These are phyloP conservation scores for Enteromius treurensis DNA, from an alignment of 2,797 vertebrate species.

Conservation along the genomic window DNA sequence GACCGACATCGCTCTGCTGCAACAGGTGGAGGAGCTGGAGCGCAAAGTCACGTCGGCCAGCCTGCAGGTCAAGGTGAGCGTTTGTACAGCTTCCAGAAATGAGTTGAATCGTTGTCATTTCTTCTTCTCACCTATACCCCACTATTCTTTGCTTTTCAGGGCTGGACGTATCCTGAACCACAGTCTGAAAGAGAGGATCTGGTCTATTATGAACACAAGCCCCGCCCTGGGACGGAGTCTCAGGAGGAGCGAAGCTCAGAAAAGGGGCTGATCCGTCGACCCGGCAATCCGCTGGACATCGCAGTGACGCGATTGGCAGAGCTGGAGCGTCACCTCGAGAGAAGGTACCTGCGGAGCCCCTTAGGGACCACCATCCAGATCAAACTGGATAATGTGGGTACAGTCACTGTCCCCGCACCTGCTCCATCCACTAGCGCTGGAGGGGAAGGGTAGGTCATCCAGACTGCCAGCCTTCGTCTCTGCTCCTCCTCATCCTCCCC, in stretches of 20 bases:
- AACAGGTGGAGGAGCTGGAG: slow-evolving; percentile 98
- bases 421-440: slow-evolving; percentile 99
- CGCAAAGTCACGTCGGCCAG: slow-evolving; percentile 97
- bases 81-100: not conserved
- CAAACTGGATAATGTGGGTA: slow-evolving; percentile 99
- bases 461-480: slow-evolving; percentile 63
- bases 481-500: slow-evolving; percentile 35
- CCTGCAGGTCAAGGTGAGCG: slow-evolving; percentile 93
- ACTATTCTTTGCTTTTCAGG: slow-evolving; percentile 73
- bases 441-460: slow-evolving; percentile 99
- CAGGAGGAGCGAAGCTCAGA: slow-evolving; percentile 83
- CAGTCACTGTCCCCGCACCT: slow-evolving; percentile 99
- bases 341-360: slow-evolving; percentile 99
- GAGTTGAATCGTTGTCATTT: not conserved
- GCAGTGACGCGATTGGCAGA: slow-evolving; percentile 98
- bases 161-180: slow-evolving; percentile 94
- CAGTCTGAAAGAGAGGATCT: slow-evolving; percentile 98
- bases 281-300: slow-evolving; percentile 99
- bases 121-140: not conserved
- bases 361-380: slow-evolving; percentile 99
- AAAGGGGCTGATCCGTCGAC: slow-evolving; percentile 89
- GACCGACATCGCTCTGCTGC: slow-evolving; percentile 93
- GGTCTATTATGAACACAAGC: slow-evolving; percentile 97
- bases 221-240: slow-evolving; percentile 72
- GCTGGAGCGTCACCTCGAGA: slow-evolving; percentile 99